These are phyloP conservation scores for Panurus biarmicus DNA, from an alignment of 2,113 vertebrate genomes.

Conservation along the genomic window DNA sequence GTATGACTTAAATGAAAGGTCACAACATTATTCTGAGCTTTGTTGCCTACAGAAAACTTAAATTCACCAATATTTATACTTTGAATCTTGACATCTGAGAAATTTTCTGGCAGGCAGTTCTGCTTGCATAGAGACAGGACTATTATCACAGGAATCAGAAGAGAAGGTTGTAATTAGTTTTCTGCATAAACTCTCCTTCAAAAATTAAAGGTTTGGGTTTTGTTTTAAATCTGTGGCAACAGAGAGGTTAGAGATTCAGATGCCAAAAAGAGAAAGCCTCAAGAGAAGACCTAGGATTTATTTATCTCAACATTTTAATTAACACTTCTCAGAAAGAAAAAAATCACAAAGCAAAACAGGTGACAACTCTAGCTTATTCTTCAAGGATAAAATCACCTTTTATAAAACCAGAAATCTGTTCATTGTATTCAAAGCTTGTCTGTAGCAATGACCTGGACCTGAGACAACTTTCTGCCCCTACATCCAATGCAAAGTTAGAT, in stretches of 20 bases:
- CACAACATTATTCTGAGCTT: slow-evolving; percentile 6
- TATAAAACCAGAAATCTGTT: not conserved
- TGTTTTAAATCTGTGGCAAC: not conserved
- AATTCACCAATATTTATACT: not conserved
- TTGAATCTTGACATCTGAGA: not conserved
- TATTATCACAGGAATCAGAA: slow-evolving; percentile 23
- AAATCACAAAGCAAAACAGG: not conserved
- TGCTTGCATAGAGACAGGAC: not conserved
- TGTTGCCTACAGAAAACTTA: not conserved
- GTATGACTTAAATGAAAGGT: slow-evolving; percentile 32
- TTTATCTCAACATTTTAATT: slow-evolving; percentile 24
- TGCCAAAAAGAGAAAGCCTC: not conserved
- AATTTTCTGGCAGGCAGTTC: not conserved
- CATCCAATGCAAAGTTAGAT: not conserved
- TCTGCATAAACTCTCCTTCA: not conserved
- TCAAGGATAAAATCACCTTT: not conserved
- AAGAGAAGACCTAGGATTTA: not conserved
- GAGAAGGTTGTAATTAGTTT: slow-evolving; percentile 6
- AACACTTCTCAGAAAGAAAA: not conserved
- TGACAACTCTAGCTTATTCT: not conserved
- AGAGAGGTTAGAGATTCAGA: not conserved
- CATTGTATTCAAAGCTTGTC: not conserved
- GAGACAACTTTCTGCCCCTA: not conserved
- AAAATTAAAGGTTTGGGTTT: not conserved
- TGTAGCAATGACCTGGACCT: not conserved